Base-by-base conservation (phyloP, 2,888 invertebrate species). In the Augochlorella aurata region DNA sequence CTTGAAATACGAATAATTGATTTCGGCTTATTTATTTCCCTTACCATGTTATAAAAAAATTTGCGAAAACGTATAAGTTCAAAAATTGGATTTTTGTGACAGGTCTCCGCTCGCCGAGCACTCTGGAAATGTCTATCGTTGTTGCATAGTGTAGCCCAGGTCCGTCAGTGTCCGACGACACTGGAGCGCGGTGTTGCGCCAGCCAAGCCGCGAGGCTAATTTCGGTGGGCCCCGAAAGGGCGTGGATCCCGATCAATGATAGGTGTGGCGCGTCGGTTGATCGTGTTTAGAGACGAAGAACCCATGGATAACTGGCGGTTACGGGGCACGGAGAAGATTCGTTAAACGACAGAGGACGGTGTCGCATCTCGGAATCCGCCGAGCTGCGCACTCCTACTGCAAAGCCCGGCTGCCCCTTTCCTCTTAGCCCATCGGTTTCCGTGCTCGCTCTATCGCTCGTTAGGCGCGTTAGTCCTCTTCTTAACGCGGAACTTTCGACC, bases 401-500 rank as follows among this genome's bases (percentile, higher is more conserved):
- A 65, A n/a, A 44, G 61, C 44, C n/a, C 29, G 16, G 58, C 12
- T 47, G 18, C 52, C 65, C 68, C 65, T 38, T 68, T 77, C 49
- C 66, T 74, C 69, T 70, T 67, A 18, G 73, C 54, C 49, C 52
- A 52, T 79, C 21, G 72, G 65, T 71, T 69, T 61, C 47, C 71
- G 70, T 65, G 69, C 65, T 79, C 79, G 63, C 71, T 67, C 70
- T 24, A 29, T 61, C 70, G 65, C 69, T 69, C 58, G 63, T 65
- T 58, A n/a, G 73, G 61, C 75, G 76, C 58, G 70, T 81, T 78
- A 74, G 78, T 54, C 21, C 74, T 74, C 79, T 82, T 75, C 77
- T 87, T 72, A 73, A 75, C 79, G 74, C 78, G 83, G 74, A 85
- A 85, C 85, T 87, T 82, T 82, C 80, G 79, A 77, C 79, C 82